Evolutionary conservation across 2,113 vertebrate genomes (phyloP), one percentile per base, ranked within the genome.

Genomic region (Panthera uncia): DNA sequence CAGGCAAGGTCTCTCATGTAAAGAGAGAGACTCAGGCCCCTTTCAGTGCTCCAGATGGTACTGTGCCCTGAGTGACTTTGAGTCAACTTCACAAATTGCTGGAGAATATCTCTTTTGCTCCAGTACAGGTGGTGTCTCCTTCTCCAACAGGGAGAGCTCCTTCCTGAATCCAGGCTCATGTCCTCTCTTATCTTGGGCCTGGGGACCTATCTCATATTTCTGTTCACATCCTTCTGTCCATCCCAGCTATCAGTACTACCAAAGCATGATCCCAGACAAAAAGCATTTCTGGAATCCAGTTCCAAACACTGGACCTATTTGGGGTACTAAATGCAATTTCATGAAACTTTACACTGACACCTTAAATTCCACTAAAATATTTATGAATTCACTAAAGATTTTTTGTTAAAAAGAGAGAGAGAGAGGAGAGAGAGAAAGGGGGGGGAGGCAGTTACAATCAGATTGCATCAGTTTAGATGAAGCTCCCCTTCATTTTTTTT

Each of bases 341-440:
- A 68, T 74, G 61, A 94, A 78, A 85, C 38, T 93, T 93, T 93
- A 85, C 84, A 82, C 19, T 52, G 74, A 82, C 29, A 48, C 27
- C 48, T 12, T 63, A 27, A 7, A 83, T 69, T 21, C 33, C 31
- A 63, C 16, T 97, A 3, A 55, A 80, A 73, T 88, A 91, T 95
- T 89, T 96, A 68, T 87, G 74, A 90, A 84, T 96, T 84, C 84
- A 93, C 45, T 80, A 29, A 90, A 65, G 36, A 36, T 25, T 92
- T 90, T 69, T 76, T 25, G 33, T 33, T 33, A 48, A 31, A 71
- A 41, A 69, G 45, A 45, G 45, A 9, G 45, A 45, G 41, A 52
- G 9, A 61, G 52, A 61, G 11, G 19, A 38, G 10, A 73, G 36
- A 73, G 10, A 38, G 21, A 71, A 38, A 1, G 19, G 13, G 12